Conservation (phyloP, 2,888 invertebrate species). For the Adelphocoris suturalis region DNA sequence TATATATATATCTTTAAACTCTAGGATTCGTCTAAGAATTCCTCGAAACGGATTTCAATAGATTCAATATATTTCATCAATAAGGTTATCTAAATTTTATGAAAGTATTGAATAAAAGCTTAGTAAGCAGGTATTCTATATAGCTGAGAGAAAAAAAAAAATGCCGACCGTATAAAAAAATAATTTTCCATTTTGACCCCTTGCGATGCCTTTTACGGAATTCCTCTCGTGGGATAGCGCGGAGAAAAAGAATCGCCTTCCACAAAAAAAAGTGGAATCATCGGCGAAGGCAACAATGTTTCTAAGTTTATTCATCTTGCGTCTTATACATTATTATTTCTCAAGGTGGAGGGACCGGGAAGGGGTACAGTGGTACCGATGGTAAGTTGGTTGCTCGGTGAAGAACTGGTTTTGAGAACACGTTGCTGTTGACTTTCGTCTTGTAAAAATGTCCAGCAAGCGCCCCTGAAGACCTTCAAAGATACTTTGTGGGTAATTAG, state of each 20-base stretch:
- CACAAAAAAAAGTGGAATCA: background rate
- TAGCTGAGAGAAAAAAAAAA: background rate
- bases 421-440: background rate
- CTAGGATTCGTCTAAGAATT: no score
- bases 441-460: background rate
- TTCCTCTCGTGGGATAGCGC: background rate
- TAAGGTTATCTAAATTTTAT: no score
- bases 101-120: no score
- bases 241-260: background rate
- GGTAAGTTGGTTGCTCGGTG: background rate
- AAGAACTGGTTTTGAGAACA: conserved; percentile 20
- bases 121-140: background rate
- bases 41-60: no score
- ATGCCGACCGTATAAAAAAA: conserved; percentile 7
- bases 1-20: no score
- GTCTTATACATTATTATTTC: conserved; percentile 30
- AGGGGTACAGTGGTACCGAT: conserved; percentile 2
- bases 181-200: background rate
- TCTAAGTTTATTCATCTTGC: conserved; percentile 30
- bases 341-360: background rate
- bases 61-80: no score
- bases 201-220: background rate
- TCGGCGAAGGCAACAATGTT: conserved; percentile 30
- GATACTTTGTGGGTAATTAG: conserved; percentile 21
- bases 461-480: background rate